These are phyloP conservation scores for Vidua macroura DNA, from an alignment of 2,113 vertebrate genomes.

Conservation along the genomic window DNA sequence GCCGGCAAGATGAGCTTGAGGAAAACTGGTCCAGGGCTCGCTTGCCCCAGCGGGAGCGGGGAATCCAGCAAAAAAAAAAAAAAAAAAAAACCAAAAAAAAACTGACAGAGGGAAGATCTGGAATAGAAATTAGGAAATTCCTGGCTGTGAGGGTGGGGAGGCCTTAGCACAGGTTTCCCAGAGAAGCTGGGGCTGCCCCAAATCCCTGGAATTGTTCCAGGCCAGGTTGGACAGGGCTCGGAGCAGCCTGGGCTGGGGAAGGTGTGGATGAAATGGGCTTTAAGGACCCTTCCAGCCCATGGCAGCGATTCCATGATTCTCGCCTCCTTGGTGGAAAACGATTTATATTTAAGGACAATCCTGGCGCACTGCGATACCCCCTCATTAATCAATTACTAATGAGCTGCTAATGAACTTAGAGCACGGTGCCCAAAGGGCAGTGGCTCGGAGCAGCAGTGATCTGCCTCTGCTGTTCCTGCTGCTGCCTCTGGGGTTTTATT, in stretches of 20 bases:
- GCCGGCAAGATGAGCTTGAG: accelerated
- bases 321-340: not conserved
- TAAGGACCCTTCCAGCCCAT: not conserved
- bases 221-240: not conserved
- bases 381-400: not conserved
- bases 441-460: not conserved
- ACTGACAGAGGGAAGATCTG: not conserved
- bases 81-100: not conserved
- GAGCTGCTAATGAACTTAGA: not conserved
- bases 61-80: not conserved
- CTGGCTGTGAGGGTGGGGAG: not conserved
- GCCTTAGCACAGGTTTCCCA: not conserved
- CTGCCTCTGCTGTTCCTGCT: not conserved
- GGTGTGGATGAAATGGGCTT: not conserved
- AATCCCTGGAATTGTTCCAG: not conserved
- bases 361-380: accelerated
- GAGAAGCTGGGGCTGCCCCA: not conserved
- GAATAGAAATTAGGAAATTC: not conserved
- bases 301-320: accelerated
- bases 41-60: not conserved
- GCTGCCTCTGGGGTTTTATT: accelerated
- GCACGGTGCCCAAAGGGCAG: not conserved
- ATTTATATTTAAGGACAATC: not conserved
- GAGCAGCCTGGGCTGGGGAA: accelerated
- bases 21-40: not conserved